Evolutionary conservation across 2,888 invertebrate species (phyloP).

Genomic region (Ophioninae sp.): DNA sequence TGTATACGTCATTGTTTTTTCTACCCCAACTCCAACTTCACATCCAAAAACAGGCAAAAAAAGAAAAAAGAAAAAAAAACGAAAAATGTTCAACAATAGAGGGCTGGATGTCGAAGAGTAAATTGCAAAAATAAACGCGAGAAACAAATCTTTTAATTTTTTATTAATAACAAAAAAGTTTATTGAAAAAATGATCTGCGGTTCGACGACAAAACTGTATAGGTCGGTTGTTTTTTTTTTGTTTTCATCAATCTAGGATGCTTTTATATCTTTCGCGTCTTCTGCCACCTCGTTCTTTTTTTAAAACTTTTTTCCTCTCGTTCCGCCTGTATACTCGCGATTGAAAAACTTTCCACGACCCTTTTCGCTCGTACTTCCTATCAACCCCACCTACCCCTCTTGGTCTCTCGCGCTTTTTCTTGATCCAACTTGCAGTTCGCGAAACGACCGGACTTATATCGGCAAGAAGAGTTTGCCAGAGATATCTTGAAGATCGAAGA

Average conservation of each 20-base stretch:
- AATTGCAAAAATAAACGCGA: constrained; percentile 21
- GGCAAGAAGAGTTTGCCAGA: constrained; percentile 60
- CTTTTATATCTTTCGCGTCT: constrained; percentile 32
- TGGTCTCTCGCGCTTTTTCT: background rate
- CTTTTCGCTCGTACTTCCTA: background rate
- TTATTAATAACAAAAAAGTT: constrained; percentile 12
- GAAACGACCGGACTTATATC: constrained; percentile 59
- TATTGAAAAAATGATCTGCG: constrained; percentile 38
- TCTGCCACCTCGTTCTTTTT: constrained; percentile 1
- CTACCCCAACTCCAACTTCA: background rate
- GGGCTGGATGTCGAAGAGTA: constrained; percentile 22
- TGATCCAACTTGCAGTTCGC: constrained; percentile 40
- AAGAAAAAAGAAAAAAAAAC: background rate
- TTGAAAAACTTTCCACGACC: constrained; percentile 75
- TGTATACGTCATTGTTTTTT: constrained; percentile 26
- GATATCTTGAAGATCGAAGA: constrained; percentile 70
- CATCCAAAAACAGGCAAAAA: background rate
- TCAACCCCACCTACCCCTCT: background rate
- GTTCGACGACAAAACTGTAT: constrained; percentile 7
- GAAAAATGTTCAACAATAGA: background rate
- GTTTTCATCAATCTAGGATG: constrained; percentile 22
- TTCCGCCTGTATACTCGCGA: constrained; percentile 65
- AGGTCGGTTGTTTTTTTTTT: constrained; percentile 18
- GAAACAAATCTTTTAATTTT: constrained; percentile 7
- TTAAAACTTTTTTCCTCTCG: constrained; percentile 7